Conservation (phyloP, 2,888 invertebrate genomes). For the Catocala fraxini region DNA sequence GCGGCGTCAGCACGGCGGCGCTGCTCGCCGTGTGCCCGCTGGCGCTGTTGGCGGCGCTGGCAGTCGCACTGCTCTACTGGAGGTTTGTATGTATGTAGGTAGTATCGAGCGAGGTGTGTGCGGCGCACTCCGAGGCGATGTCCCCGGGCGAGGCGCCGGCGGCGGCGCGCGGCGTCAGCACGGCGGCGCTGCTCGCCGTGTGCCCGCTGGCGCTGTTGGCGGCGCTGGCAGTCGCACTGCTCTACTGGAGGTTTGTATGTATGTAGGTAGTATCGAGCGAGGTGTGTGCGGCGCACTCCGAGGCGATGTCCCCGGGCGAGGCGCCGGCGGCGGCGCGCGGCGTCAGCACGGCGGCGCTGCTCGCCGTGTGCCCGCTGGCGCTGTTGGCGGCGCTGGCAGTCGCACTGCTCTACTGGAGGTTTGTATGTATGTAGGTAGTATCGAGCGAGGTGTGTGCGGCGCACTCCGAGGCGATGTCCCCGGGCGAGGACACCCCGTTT, state of each 20-base stretch:
- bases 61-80: conserved; percentile 73
- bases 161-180: conserved; percentile 53
- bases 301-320: conserved; percentile 68
- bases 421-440: conserved; percentile 64
- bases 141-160: conserved; percentile 58
- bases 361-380: conserved; percentile 68
- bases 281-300: conserved; percentile 70
- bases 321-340: conserved; percentile 45
- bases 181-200: conserved; percentile 69
- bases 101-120: conserved; percentile 76
- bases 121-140: conserved; percentile 71
- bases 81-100: conserved; percentile 58
- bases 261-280: conserved; percentile 76
- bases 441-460: conserved; percentile 75
- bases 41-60: conserved; percentile 66
- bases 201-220: conserved; percentile 69
- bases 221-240: conserved; percentile 65
- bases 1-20: conserved; percentile 63
- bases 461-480: conserved; percentile 72
- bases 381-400: conserved; percentile 68
- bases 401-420: conserved; percentile 76
- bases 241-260: conserved; percentile 73
- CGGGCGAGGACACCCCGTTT: conserved; percentile 42
- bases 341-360: conserved; percentile 65
- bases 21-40: conserved; percentile 69